These are phyloP conservation scores for Myoxocephalus aenaeus DNA, from an alignment of 2,797 vertebrate species.

Conservation along the genomic window DNA sequence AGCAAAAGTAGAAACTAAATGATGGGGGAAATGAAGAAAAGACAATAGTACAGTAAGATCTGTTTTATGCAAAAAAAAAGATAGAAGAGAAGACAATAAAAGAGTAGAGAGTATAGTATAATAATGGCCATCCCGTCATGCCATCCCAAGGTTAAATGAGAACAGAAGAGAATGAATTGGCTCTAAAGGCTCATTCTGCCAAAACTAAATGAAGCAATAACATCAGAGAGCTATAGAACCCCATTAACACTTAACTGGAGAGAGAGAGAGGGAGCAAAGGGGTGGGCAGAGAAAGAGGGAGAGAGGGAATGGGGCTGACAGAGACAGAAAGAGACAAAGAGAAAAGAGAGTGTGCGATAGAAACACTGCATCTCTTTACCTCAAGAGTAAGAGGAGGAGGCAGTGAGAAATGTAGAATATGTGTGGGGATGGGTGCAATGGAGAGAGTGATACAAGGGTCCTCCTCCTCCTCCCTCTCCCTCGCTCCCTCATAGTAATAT, in stretches of 20 bases:
- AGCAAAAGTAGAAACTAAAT: slow-evolving; percentile 34
- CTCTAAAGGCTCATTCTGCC: slow-evolving; percentile 84
- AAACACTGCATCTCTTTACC: slow-evolving; percentile 33
- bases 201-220: slow-evolving; percentile 88
- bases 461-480: slow-evolving; percentile 27
- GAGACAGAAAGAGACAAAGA: slow-evolving; percentile 16
- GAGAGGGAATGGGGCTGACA: slow-evolving; percentile 34
- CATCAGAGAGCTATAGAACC: slow-evolving; percentile 79
- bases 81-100: slow-evolving; percentile 23
- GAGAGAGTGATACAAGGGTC: slow-evolving; percentile 26
- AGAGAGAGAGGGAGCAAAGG: slow-evolving; percentile 39
- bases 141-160: slow-evolving; percentile 83
- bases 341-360: slow-evolving; percentile 7
- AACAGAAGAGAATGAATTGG: slow-evolving; percentile 82
- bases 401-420: slow-evolving; percentile 32
- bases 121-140: slow-evolving; percentile 61
- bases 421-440: slow-evolving; percentile 29
- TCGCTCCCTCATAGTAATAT: slow-evolving; percentile 65
- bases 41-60: slow-evolving; percentile 5
- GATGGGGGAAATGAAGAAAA: slow-evolving; percentile 20
- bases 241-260: slow-evolving; percentile 82
- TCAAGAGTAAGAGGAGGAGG: slow-evolving; percentile 21
- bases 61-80: not conserved
- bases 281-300: slow-evolving; percentile 25
- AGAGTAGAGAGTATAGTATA: slow-evolving; percentile 30